These are phyloP conservation scores for Lithobates sylvaticus DNA, from an alignment of 2,797 vertebrate genomes.

Conservation along the genomic window DNA sequence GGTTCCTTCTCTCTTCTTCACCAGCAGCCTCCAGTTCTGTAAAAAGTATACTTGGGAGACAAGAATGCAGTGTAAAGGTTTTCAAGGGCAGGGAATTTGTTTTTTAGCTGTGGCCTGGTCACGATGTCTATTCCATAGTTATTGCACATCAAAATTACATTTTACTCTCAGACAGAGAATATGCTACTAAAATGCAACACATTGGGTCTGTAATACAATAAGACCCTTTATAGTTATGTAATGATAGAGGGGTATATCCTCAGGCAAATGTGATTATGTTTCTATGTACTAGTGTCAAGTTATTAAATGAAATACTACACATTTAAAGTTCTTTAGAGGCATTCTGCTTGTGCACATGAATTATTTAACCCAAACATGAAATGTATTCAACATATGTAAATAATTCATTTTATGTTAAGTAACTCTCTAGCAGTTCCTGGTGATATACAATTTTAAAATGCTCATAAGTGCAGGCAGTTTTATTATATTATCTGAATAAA, in stretches of 20 bases:
- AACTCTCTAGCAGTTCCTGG: conserved; percentile 28
- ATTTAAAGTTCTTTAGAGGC: conserved; percentile 5
- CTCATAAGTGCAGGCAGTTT: neutral
- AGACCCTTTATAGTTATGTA: neutral
- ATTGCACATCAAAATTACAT: neutral
- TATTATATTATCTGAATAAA: neutral
- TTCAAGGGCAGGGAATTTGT: too few relatives aligned
- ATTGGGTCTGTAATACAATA: neutral
- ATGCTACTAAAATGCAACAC: neutral
- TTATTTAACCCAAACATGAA: conserved; percentile 26
- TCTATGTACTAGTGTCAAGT: neutral
- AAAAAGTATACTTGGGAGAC: too few relatives aligned
- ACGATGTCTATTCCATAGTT: too few relatives aligned
- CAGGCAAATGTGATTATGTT: neutral
- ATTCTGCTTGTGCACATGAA: neutral
- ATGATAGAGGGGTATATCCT: neutral
- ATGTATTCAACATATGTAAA: conserved; percentile 30
- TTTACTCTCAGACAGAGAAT: neutral
- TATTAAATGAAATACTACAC: conserved; percentile 1
- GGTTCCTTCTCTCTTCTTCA: too few relatives aligned
- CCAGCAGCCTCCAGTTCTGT: too few relatives aligned
- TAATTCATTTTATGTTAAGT: conserved; percentile 32
- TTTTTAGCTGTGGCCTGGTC: too few relatives aligned
- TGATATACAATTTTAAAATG: neutral
- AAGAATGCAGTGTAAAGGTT: too few relatives aligned